A percentile compares a stretch with the other conserved stretches of the same genome.
phyloP scores from a whole-genome alignment of 2,113 vertebrate species.

The Gasterosteus aculeatus region DNA sequence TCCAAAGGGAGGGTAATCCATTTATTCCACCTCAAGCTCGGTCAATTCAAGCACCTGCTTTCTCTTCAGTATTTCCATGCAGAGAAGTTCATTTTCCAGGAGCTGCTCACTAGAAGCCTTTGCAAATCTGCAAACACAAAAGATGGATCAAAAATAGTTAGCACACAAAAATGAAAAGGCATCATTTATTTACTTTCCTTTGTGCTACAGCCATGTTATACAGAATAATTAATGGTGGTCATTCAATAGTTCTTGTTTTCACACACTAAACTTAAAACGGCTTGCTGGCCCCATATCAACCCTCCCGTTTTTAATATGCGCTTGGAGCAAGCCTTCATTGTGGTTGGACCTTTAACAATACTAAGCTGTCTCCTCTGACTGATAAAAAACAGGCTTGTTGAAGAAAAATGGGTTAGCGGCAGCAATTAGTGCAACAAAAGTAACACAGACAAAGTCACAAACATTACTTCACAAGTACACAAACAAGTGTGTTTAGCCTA shows the following conservation, averaged over 20 bases:
- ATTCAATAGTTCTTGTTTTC: neutral
- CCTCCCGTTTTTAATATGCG: conserved; percentile 33
- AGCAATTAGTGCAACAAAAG: conserved; percentile 46
- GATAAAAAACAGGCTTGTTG: conserved; percentile 37
- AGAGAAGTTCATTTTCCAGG: conserved; percentile 57
- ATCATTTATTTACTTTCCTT: conserved; percentile 1
- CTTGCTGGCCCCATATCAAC: conserved; percentile 33
- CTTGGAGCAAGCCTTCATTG: conserved; percentile 23
- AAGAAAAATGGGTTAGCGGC: conserved; percentile 19
- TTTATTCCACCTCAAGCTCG: conserved; percentile 72
- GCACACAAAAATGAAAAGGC: conserved; percentile 4
- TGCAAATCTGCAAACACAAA: conserved; percentile 66
- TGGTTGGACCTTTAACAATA: conserved; percentile 32
- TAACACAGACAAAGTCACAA: conserved; percentile 45
- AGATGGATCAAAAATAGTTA: conserved; percentile 47
- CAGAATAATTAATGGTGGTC: neutral
- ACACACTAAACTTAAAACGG: conserved; percentile 19
- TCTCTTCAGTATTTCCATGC: conserved; percentile 64
- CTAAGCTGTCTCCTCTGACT: conserved; percentile 43
- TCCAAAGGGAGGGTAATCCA: conserved; percentile 73
- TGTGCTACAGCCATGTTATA: neutral
- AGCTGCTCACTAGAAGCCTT: conserved; percentile 49
- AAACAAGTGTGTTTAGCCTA: conserved; percentile 42
- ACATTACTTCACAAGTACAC: conserved; percentile 54
- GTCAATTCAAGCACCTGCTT: conserved; percentile 57